phyloP scores from a whole-genome alignment of 2,797 vertebrate genomes.

The Taeniopygia guttata region DNA sequence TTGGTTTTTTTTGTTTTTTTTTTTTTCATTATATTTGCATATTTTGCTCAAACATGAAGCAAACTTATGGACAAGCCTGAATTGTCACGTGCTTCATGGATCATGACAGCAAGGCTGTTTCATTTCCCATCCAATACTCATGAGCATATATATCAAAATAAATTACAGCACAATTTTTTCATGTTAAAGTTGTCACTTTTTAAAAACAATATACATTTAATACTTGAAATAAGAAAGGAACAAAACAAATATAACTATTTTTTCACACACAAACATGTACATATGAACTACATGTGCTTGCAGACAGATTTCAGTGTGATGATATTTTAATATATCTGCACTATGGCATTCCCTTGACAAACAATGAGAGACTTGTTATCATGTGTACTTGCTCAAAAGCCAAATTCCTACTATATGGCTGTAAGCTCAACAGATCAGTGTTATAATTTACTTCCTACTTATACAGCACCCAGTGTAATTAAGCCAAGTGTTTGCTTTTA shows the following conservation, averaged over 20 bases:
- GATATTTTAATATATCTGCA: conserved; percentile 33
- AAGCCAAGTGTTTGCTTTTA: neutral
- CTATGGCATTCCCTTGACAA: conserved; percentile 26
- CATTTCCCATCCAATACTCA: conserved; percentile 31
- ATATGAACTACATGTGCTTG: conserved; percentile 67
- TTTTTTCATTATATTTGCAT: neutral
- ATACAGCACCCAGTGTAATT: neutral
- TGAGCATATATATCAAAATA: conserved; percentile 61
- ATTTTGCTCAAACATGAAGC: conserved; percentile 56
- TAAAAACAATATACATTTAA: conserved; percentile 70
- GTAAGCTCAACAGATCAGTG: conserved; percentile 13
- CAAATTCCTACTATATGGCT: neutral
- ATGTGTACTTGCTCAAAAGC: neutral
- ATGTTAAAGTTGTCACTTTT: conserved; percentile 57
- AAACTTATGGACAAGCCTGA: conserved; percentile 13
- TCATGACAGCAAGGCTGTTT: conserved; percentile 40
- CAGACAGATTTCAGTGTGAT: conserved; percentile 48
- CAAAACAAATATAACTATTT: conserved; percentile 32
- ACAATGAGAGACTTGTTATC: conserved; percentile 5
- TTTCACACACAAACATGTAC: conserved; percentile 65
- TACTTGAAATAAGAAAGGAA: conserved; percentile 56
- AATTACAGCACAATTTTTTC: conserved; percentile 54
- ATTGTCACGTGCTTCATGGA: conserved; percentile 47
- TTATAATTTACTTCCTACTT: neutral
- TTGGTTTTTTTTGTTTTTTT: no score